A percentile compares a stretch with the other conserved stretches of the same genome.
Evolutionary conservation across 2,888 invertebrate genomes (phyloP).

Genomic region (Dorcus parallelipipedus): DNA sequence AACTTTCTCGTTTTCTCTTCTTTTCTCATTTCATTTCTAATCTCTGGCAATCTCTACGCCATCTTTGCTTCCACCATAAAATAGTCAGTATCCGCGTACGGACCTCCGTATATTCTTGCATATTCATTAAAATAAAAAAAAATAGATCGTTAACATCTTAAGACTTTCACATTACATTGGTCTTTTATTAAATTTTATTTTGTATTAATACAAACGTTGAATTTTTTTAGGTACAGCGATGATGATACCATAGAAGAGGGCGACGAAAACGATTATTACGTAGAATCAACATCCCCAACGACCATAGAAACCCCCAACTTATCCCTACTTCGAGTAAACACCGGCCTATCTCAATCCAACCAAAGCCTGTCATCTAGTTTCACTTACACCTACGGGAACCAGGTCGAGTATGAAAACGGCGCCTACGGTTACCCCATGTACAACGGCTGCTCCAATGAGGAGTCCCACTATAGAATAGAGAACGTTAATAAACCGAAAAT

Average conservation of each 20-base stretch:
- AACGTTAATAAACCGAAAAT: conserved; percentile 60
- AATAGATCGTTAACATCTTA: no score
- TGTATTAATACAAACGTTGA: neutral
- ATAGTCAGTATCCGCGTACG: no score
- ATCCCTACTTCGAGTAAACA: conserved; percentile 57
- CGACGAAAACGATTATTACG: conserved; percentile 38
- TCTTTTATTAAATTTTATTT: neutral
- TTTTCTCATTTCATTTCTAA: no score
- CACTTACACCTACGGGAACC: conserved; percentile 76
- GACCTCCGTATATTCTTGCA: no score
- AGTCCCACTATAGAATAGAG: conserved; percentile 39
- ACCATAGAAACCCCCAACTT: conserved; percentile 39
- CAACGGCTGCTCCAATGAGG: conserved; percentile 55
- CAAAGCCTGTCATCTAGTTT: conserved; percentile 73
- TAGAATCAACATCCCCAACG: conserved; percentile 39
- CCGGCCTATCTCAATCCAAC: conserved; percentile 80
- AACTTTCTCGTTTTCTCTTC: no score
- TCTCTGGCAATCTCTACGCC: no score
- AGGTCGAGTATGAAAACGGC: conserved; percentile 72
- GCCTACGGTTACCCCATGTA: conserved; percentile 67
- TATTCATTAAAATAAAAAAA: no score
- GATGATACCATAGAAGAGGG: conserved; percentile 41
- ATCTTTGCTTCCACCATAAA: no score
- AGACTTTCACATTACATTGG: no score
- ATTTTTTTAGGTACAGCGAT: conserved; percentile 39